A percentile compares a stretch with the other conserved stretches of the same genome.
Evolutionary conservation across 2,113 vertebrate genomes (phyloP).

Genomic region (Hippocampus guttulatus): DNA sequence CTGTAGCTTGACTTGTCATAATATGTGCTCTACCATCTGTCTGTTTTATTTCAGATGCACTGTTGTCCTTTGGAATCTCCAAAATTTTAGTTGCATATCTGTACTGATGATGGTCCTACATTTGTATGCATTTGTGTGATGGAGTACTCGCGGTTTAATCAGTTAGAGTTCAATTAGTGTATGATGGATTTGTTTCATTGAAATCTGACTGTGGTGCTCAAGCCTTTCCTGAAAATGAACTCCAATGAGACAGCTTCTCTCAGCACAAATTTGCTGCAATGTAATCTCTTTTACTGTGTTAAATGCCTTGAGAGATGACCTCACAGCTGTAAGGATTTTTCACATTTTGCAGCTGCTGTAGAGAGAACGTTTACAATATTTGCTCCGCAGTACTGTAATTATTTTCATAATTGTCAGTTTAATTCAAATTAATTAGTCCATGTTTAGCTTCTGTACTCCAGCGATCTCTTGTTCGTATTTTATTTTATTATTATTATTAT

Average conservation of each 20-base stretch:
- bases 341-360: constrained; percentile 18
- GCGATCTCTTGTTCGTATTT: neutral
- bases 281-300: constrained; percentile 66
- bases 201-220: neutral
- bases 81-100: constrained; percentile 4
- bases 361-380: constrained; percentile 14
- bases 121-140: neutral
- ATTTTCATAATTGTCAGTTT: neutral
- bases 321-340: constrained; percentile 63
- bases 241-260: constrained; percentile 5
- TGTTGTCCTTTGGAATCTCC: constrained; percentile 17
- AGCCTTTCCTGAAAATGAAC: constrained; percentile 4
- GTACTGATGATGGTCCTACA: neutral
- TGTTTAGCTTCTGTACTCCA: neutral
- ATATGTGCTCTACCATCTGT: constrained; percentile 34
- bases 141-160: neutral
- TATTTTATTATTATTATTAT: neutral
- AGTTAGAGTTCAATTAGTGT: neutral
- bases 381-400: neutral
- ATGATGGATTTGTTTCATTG: neutral
- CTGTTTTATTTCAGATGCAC: constrained; percentile 26
- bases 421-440: neutral
- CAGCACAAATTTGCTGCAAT: constrained; percentile 55
- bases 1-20: constrained; percentile 12
- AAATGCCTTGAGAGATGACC: constrained; percentile 73